Percentiles rank a stretch among this genome's conserved stretches.
These are phyloP conservation scores for Sarcoramphus papa DNA, from an alignment of 2,797 vertebrate genomes.

Conservation along the genomic window DNA sequence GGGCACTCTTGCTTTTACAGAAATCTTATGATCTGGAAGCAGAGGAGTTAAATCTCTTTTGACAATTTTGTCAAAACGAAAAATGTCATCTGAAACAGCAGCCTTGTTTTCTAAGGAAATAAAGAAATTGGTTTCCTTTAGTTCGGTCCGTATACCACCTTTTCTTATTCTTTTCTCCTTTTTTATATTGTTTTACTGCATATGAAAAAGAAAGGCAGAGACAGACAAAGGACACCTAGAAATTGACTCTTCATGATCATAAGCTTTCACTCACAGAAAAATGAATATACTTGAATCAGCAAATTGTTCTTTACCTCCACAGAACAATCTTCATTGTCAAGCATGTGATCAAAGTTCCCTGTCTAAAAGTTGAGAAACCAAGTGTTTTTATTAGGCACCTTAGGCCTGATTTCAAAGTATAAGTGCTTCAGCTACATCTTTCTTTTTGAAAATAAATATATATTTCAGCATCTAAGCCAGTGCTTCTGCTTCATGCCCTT, in stretches of 20 bases:
- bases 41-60: slow-evolving; percentile 66
- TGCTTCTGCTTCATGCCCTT: not conserved
- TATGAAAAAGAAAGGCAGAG: slow-evolving; percentile 42
- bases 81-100: slow-evolving; percentile 43
- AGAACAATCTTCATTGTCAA: slow-evolving; percentile 9
- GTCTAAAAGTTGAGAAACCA: not conserved
- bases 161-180: slow-evolving; percentile 20
- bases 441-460: slow-evolving; percentile 5
- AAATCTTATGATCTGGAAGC: slow-evolving; percentile 49
- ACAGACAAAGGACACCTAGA: slow-evolving; percentile 14
- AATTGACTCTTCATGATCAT: not conserved
- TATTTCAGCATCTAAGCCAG: not conserved
- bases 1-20: slow-evolving; percentile 3
- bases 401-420: slow-evolving; percentile 46
- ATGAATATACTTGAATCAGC: slow-evolving; percentile 13
- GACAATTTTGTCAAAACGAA: slow-evolving; percentile 69
- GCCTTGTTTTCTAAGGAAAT: slow-evolving; percentile 34
- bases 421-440: not conserved
- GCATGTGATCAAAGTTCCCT: slow-evolving; percentile 27
- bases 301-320: not conserved
- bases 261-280: slow-evolving; percentile 47
- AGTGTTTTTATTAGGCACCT: not conserved
- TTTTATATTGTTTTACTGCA: not conserved
- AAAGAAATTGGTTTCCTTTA: slow-evolving; percentile 35
- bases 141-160: not conserved